phyloP scores from a whole-genome alignment of 2,888 invertebrate genomes.

The Drosophila bunnanda region DNA sequence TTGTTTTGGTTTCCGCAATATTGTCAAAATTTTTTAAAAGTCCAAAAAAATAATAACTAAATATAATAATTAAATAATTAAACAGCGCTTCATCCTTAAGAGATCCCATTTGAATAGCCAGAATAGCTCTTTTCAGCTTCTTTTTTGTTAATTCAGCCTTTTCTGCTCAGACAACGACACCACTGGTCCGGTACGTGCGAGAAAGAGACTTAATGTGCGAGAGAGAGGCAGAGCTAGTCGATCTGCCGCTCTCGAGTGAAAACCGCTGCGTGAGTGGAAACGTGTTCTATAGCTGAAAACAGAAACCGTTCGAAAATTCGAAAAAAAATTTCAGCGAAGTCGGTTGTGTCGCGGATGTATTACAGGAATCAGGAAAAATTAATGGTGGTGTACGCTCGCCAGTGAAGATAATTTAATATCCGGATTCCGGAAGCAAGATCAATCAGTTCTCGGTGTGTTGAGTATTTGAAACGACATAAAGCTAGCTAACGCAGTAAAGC shows the following conservation, averaged over 20 bases:
- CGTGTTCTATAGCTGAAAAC: slow-evolving; percentile 1
- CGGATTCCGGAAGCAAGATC: slow-evolving; percentile 17
- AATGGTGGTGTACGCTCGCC: slow-evolving; percentile 78
- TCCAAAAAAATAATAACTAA: too few relatives aligned
- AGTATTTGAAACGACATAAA: slow-evolving; percentile 6
- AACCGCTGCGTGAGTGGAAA: neutral
- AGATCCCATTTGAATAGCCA: too few relatives aligned
- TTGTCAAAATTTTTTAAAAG: too few relatives aligned
- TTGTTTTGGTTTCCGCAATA: too few relatives aligned
- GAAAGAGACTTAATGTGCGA: neutral
- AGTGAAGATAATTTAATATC: slow-evolving; percentile 26
- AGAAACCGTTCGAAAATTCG: slow-evolving; percentile 2
- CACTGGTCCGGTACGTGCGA: neutral
- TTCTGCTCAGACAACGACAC: neutral
- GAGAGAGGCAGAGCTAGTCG: neutral
- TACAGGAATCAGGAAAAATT: slow-evolving; percentile 68
- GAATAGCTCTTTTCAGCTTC: too few relatives aligned
- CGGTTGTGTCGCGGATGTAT: slow-evolving; percentile 51
- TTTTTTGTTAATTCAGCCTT: neutral
- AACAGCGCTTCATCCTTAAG: too few relatives aligned
- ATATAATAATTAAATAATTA: too few relatives aligned
- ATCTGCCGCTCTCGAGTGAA: slow-evolving; percentile 8
- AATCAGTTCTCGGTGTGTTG: slow-evolving; percentile 17
- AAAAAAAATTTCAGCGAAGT: slow-evolving; percentile 6
- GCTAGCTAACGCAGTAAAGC: slow-evolving; percentile 16